Evolutionary conservation across 2,797 vertebrate genomes (phyloP).

Genomic region (Vespertilio murinus): DNA sequence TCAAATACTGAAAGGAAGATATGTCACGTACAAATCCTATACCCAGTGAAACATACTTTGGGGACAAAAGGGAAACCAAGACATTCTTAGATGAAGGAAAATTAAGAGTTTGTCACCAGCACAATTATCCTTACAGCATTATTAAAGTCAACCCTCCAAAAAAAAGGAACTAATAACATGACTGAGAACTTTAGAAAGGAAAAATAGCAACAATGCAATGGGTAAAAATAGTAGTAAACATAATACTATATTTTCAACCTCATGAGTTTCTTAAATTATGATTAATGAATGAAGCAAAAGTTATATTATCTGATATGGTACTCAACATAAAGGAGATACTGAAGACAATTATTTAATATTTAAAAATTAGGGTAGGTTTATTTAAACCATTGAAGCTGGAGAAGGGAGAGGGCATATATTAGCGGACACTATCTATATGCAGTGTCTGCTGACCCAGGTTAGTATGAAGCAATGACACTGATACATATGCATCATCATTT

Average conservation of each 20-base stretch:
- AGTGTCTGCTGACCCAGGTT: conserved; percentile 74
- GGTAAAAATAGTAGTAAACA: neutral
- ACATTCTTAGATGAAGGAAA: neutral
- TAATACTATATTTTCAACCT: neutral
- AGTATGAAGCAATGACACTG: conserved; percentile 79
- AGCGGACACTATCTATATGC: conserved; percentile 45
- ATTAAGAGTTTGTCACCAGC: neutral
- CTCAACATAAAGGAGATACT: neutral
- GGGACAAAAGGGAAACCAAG: neutral
- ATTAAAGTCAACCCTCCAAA: neutral
- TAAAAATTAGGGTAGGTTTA: neutral
- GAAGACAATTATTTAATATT: neutral
- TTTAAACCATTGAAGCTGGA: conserved; percentile 1
- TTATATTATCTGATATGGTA: neutral
- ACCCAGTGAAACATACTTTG: neutral
- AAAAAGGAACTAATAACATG: neutral
- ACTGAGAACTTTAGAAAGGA: neutral
- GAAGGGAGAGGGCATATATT: conserved; percentile 15
- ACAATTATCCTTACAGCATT: neutral
- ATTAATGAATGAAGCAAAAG: neutral
- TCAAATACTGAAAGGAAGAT: neutral
- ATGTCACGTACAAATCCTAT: neutral
- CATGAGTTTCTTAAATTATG: neutral
- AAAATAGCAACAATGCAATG: neutral
- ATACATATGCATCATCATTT: conserved; percentile 81